Percentiles rank a stretch among this genome's conserved stretches.
phyloP scores from a whole-genome alignment of 2,888 invertebrate genomes.

The Pheosia tremula region DNA sequence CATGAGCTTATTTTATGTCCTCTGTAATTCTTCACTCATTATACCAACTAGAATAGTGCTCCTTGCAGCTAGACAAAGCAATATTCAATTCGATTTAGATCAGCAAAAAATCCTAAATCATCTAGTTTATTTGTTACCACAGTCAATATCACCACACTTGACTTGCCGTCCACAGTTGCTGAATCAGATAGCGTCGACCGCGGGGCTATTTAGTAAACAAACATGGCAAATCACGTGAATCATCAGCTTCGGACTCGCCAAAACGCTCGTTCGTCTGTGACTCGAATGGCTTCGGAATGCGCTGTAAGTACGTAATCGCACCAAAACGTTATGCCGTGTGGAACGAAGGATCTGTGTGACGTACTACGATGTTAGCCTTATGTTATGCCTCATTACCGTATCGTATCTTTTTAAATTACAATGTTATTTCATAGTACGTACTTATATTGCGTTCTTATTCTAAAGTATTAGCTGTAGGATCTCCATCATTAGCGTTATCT shows the following conservation, averaged over 20 bases:
- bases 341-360: not conserved
- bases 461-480: too few species aligned
- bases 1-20: not conserved
- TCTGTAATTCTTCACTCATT: too few species aligned
- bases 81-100: not conserved
- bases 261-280: constrained; percentile 15
- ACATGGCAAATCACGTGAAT: constrained; percentile 52
- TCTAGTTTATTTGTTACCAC: not conserved
- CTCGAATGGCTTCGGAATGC: constrained; percentile 10
- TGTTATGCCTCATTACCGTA: too few species aligned
- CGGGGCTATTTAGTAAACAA: constrained; percentile 51
- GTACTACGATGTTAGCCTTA: not conserved
- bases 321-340: constrained; percentile 6
- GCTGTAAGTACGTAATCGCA: constrained; percentile 4
- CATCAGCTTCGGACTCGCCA: constrained; percentile 37
- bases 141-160: constrained; percentile 9
- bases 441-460: too few species aligned
- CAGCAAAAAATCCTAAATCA: not conserved
- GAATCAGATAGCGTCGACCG: constrained; percentile 46
- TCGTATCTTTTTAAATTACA: too few species aligned
- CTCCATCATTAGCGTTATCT: too few species aligned
- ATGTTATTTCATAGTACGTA: not conserved
- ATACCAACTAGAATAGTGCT: too few species aligned
- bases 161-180: constrained; percentile 28
- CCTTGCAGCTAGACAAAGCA: not conserved